Evolutionary conservation across 1,140 invertebrate species (phyloP).

Genomic region (Ceratina japonica): DNA sequence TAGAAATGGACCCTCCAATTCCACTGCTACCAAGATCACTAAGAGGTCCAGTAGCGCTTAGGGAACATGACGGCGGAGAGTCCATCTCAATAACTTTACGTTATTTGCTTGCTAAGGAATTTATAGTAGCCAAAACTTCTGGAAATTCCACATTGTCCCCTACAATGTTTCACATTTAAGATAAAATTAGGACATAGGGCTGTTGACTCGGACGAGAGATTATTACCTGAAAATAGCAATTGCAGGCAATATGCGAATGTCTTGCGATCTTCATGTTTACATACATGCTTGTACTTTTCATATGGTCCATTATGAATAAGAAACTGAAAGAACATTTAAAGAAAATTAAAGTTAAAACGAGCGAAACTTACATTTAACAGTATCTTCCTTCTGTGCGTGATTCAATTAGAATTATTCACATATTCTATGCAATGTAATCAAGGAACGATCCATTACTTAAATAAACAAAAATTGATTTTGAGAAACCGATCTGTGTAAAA

Average conservation of each 20-base stretch:
- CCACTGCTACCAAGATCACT: slow-evolving; percentile 79
- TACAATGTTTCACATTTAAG: slow-evolving; percentile 27
- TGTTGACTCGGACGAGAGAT: not conserved
- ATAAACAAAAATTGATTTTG: too few species aligned
- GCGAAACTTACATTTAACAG: not conserved
- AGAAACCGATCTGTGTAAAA: too few species aligned
- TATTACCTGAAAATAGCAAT: slow-evolving; percentile 64
- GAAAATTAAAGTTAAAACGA: not conserved
- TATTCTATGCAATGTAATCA: too few species aligned
- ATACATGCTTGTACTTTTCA: slow-evolving; percentile 50
- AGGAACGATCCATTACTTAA: too few species aligned
- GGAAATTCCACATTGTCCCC: slow-evolving; percentile 63
- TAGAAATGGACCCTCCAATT: slow-evolving; percentile 78
- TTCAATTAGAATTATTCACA: not conserved
- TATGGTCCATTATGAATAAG: slow-evolving; percentile 62
- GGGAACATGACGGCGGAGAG: slow-evolving; percentile 80
- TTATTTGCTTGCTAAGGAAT: slow-evolving; percentile 34
- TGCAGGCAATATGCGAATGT: slow-evolving; percentile 42
- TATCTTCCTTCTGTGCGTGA: not conserved
- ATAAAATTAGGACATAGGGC: not conserved
- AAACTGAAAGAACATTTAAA: slow-evolving; percentile 35
- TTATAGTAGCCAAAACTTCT: slow-evolving; percentile 58
- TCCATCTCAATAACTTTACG: slow-evolving; percentile 73
- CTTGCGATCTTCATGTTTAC: slow-evolving; percentile 49
- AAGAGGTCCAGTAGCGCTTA: slow-evolving; percentile 77